Evolutionary conservation across 2,797 vertebrate genomes (phyloP).

Genomic region (Alcedo quadribrachys): DNA sequence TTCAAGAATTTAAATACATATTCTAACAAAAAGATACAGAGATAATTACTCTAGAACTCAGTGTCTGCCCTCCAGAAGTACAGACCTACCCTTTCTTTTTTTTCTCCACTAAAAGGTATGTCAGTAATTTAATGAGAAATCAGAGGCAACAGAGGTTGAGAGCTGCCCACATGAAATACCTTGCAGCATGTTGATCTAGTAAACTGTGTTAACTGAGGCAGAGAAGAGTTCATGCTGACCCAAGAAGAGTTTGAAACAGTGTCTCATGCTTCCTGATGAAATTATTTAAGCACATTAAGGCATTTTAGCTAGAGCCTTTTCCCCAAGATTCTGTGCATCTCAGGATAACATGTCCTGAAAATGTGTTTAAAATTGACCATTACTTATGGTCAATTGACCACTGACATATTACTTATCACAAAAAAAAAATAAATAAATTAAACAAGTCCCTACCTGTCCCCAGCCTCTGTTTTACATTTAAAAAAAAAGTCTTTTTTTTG

Average conservation of each 20-base stretch:
- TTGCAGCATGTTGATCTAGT: not conserved
- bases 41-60: not conserved
- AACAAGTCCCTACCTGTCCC: not conserved
- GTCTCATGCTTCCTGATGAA: not conserved
- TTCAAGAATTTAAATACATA: not conserved
- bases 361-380: not conserved
- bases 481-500: too few species aligned
- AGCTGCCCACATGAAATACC: not conserved
- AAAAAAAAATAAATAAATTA: too few species aligned
- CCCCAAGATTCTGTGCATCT: not conserved
- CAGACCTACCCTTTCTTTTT: not conserved
- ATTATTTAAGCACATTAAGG: not conserved
- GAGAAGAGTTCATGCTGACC: rapidly evolving
- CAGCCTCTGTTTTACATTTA: not conserved
- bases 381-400: too few species aligned
- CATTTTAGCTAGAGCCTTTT: rapidly evolving
- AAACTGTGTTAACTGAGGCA: not conserved
- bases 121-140: not conserved
- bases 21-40: not conserved
- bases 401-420: too few species aligned
- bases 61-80: not conserved
- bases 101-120: not conserved
- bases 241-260: not conserved
- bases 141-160: not conserved
- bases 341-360: not conserved